Evolutionary conservation across 2,888 invertebrate species (phyloP), one percentile per base, ranked within the genome.

Genomic region (Mesoligia furuncula): DNA sequence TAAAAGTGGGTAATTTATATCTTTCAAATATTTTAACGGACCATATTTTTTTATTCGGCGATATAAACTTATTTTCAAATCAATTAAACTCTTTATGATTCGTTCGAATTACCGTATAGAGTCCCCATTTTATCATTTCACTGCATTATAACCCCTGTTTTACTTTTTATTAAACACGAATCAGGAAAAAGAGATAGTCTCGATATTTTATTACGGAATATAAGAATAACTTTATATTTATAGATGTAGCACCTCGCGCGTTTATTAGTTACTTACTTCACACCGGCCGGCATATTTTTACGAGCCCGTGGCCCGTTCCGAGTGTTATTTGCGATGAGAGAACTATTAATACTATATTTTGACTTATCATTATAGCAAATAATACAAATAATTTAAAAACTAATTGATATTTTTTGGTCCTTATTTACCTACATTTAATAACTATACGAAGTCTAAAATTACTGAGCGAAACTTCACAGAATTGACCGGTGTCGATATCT

Each of bases 221-320:
- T 78, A 84, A 80, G 74, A 87, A 87, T 84, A 87, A 83, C 79
- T 67, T 70, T 69, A 62, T 87, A 87, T 85, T 87, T 83, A 87
- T 87, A 86, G 86, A 81, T 75, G 59, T 84, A 80, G 62, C 86
- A 86, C 79, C 86, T 87, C 80, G 48, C 65, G 66, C 76, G 85
- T 87, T 83, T 86, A 87, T 83, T 83, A 85, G 85, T 87, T 78
- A 83, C 80, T 42, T 42, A 42, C 13, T 86, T 77, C 79, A 81
- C 87, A 82, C 81, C 87, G 82, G 77, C 79, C 79, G 82, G 85
- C 78, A 80, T 85, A 86, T 84, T 85, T 87, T 85, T 87, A 88
- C 75, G 85, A 80, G 61, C 51, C 69, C 39, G 51, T 68, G 74
- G 68, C 61, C 31, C 57, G 77, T 82, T 84, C 75, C 75, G 78